A percentile compares a stretch with the other conserved stretches of the same genome.
These are phyloP conservation scores for Ips typographus DNA, from an alignment of 1,140 invertebrate genomes.

Conservation along the genomic window DNA sequence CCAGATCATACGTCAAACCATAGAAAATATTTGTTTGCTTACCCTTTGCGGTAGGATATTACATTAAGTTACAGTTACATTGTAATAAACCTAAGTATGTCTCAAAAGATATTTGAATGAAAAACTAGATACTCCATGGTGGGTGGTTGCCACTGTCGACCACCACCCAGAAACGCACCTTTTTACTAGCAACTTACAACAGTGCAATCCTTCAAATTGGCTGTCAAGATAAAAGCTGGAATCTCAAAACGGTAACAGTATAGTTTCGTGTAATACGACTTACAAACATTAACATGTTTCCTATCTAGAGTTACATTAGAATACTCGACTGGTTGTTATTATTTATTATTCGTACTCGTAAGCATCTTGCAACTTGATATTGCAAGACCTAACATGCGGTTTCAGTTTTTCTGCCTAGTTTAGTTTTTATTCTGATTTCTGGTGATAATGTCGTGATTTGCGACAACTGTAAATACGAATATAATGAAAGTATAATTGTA, in stretches of 20 bases:
- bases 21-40: slow-evolving; percentile 24
- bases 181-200: neutral
- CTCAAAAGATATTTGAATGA: no score
- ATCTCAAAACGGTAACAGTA: slow-evolving; percentile 22
- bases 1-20: slow-evolving; percentile 29
- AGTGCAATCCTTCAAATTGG: slow-evolving; percentile 14
- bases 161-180: slow-evolving; percentile 12
- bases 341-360: slow-evolving; percentile 16
- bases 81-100: no score
- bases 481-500: no score
- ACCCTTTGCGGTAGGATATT: no score
- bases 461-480: no score
- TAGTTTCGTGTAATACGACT: slow-evolving; percentile 23
- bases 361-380: slow-evolving; percentile 13
- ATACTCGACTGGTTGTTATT: slow-evolving; percentile 1
- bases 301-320: slow-evolving; percentile 25
- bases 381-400: neutral
- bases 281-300: slow-evolving; percentile 10
- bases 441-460: no score
- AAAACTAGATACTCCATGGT: no score
- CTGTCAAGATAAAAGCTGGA: slow-evolving; percentile 18
- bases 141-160: neutral
- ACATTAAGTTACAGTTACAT: no score
- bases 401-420: no score
- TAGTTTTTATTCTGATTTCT: no score